Evolutionary conservation across 1,140 invertebrate species (phyloP), one percentile per base, ranked within the genome.

Genomic region (Bombus sylvicola): DNA sequence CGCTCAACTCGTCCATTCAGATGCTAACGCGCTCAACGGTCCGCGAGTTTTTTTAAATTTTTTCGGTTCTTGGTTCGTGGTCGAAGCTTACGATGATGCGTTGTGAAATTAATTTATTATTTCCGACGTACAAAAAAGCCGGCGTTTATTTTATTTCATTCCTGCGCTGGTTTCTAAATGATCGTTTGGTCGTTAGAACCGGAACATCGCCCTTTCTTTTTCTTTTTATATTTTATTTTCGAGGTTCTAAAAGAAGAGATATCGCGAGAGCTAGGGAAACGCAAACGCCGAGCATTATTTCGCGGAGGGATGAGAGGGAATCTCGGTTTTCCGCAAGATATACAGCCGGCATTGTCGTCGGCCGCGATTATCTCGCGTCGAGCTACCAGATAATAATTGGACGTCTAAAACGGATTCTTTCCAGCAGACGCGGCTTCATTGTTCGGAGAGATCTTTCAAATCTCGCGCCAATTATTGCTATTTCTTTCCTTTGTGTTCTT

Each of bases 381-480:
- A 59, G 66, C 66, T n/a, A 47, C 22, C 75, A 34, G 82, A 84
- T 84, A 84, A 84, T 84, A 84, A 84, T 84, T 84, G 82, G 53
- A 84, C 47, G 82, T 71, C 39, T 62, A 68, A 79, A 71, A 71
- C n/a, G 66, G 53, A 79, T 25, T 78, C 66, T 71, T 37, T 43
- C n/a, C 75, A 31, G 37, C 74, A 18, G 43, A 64, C 12, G 39
- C 47, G 25, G n/a, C 47, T 43, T n/a, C 75, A 77, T 71, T 78
- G 74, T 47, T 76, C 13, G 15, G 22, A 69, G 28, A 68, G 66
- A 62, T 57, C 31, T 59, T 84, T 84, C n/a, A n/a, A 79, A 79
- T 59, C 47, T n/a, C n/a, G 22, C 82, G 74, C 22, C 64, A 47
- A 57, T 69, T 69, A 66, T 68, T 77, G 22, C 25, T 28, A 3